Conservation (phyloP, 2,797 vertebrate species). For the Notoglanidium macrostoma region DNA sequence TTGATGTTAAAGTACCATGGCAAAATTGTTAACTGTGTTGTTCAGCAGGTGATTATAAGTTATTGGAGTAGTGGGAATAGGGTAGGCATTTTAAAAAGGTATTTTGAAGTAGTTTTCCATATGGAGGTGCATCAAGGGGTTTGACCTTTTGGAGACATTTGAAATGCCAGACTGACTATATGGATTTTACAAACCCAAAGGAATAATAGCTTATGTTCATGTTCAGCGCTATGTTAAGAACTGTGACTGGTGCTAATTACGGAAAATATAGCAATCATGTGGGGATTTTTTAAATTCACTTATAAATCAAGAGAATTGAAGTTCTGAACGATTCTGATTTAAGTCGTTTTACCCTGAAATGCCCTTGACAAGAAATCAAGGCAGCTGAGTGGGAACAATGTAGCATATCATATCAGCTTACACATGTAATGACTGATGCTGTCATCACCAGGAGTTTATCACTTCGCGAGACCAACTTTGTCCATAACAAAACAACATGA, state of each 20-base stretch:
- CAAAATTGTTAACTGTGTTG: constrained; percentile 36
- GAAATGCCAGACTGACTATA: constrained; percentile 45
- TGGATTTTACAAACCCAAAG: constrained; percentile 30
- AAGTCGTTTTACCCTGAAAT: constrained; percentile 18
- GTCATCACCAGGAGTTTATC: constrained; percentile 46
- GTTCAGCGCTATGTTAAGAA: constrained; percentile 7
- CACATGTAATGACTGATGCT: constrained; percentile 48
- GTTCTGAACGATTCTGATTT: constrained; percentile 30
- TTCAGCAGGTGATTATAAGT: constrained; percentile 43
- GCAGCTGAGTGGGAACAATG: constrained; percentile 39
- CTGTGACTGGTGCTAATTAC: constrained; percentile 3
- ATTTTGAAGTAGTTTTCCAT: constrained; percentile 51
- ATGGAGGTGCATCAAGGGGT: constrained; percentile 44
- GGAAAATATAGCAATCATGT: not conserved
- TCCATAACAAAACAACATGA: constrained; percentile 34
- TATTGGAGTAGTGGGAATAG: constrained; percentile 32
- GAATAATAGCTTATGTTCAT: constrained; percentile 11
- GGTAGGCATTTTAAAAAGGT: constrained; percentile 36
- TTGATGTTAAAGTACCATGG: not conserved
- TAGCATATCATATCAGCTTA: constrained; percentile 50
- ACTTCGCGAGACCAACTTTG: constrained; percentile 25
- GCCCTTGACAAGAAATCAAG: constrained; percentile 49
- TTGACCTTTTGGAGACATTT: constrained; percentile 41
- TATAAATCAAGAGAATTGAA: not conserved
- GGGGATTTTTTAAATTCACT: not conserved